Base-by-base conservation (phyloP, 53 echinoderm and acorn worm genomes). In the Holothuria scabra region DNA sequence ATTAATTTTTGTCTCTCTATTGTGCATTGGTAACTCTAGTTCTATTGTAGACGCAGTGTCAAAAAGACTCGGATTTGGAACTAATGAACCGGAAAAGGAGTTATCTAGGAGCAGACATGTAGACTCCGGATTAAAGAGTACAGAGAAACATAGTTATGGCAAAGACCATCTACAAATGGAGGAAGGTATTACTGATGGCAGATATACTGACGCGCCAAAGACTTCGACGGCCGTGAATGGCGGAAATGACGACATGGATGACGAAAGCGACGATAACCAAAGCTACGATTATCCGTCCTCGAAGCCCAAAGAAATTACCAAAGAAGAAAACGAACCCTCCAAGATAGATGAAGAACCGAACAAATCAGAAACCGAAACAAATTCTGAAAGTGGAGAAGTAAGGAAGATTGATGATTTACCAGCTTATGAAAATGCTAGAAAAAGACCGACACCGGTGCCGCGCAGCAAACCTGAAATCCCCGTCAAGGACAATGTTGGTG, bases 241-340 rank as follows among this genome's bases (percentile, higher is more conserved):
- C 30, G 41, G 22, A n/a, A 41, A 21, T 10, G 69, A 69, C 22
- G 11, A 69, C 35, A 22, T 21, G 4, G 69, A 22, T 22, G 22
- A 38, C 34, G 65, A 65, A 3, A 31, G 28, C 65, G 69, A 69
- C 21, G 32, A 30, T 1, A 34, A 69, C 0, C 41, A 69, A 34
- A 41, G 16, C 38, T 69, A 69, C 34, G 69, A 69, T 41, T 69
- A 69, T 20, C 69, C 69, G 34, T 22, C 69, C 18, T 11, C 31
- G 11, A 69, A 41, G 16, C 14, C 52, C 18, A 52, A 8, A 52
- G 52, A 3, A 18, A 8, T 18, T 52, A 18, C 52, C 11, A 18
- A 52, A 52, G 52, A 52, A 52, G 1, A 16, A 16, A 16, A 52
- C 0, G 52, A 52, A 52, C 14, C 52, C 52, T 14, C 16, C 14